Base-by-base conservation (phyloP, 1,140 invertebrate species). In the Drosophila bocki region DNA sequence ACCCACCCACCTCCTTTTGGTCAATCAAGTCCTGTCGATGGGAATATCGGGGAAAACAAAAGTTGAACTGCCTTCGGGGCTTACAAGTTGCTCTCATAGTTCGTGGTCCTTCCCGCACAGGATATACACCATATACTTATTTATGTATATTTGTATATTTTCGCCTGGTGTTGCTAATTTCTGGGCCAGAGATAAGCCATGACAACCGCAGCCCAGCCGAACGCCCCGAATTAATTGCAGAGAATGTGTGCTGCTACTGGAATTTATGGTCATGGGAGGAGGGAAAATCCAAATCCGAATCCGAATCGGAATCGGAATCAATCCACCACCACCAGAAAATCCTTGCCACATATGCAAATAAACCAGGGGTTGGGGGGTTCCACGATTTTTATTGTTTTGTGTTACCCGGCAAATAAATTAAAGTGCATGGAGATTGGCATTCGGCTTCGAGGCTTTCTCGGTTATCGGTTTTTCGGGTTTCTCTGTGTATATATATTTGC, bases 221-320 rank as follows among this genome's bases (percentile, higher is more conserved):
- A 35, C 12, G 51, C 51, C 51, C 53, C 63, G 78, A 90, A 88
- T 88, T 88, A 88, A 88, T 88, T 88, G 78, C 85, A 74, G 69
- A 37, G 11, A 48, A n/a, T 29, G 26, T 56, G 19, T 39, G n/a
- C 50, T 51, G 81, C 81, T 64, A 68, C 85, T 88, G 85, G 85
- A 88, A 88, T 88, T 88, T 90, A 84, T 88, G 82, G 75, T 67
- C 78, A 53, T 61, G 71, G 67, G 17, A 13, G 67, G 17, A 13
- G 26, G 44, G 17, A 33, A 33, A 67, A 71, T 65, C 61, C 11
- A 7, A 32, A 45, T 51, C 47, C 17, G 11, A 17, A 33, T 50
- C 33, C 2, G 12, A 32, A 44, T 51, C 39, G 42, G 12, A 19
- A 45, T 51, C 44, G 39, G 26, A 68, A 72, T 77, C 62, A 59